Base-by-base conservation (phyloP, 2,113 vertebrate species). In the Corythaixoides concolor region DNA sequence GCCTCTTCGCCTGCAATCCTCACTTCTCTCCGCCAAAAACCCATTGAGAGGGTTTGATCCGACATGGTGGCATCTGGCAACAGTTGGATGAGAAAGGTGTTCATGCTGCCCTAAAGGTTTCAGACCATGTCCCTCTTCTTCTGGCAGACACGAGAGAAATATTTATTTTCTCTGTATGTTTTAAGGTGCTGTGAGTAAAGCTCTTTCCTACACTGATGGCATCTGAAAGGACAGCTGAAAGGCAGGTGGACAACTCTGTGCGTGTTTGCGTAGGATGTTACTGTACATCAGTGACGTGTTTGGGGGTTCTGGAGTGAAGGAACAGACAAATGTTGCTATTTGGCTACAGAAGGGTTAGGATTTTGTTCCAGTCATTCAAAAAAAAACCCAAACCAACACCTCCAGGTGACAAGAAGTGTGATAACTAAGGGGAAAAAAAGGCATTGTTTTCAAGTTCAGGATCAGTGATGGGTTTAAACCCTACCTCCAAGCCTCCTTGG, bases 341-440 rank as follows among this genome's bases (percentile, higher is more conserved):
- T 80, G 60, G 37, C 43, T 87, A 9, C 32, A 35, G 37, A 81
- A 66, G 7, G 7, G 11, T 52, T 59, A 63, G 28, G 9, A 17
- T 78, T 93, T 82, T 85, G 21, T 53, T 92, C 28, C 24, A 78
- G 41, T 63, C 22, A n/a, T 88, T 74, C 2, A 19, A 84, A 76
- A 84, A 76, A 85, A 50, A 37, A 20, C 5, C 15, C 45, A 41
- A 41, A 12, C 41, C 23, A 14, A 50, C 50, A 66, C 20, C 23
- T 66, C 8, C 10, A 14, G 0, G 0, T 33, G 77, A 63, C 23
- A 74, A 74, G 45, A 53, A 43, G 6, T 2, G 1, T 52, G 52
- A 18, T 52, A 77, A 59, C 6, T 56, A 87, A 77, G 37, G 17
- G 52, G 1, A 37, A 52, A 28, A 70, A 88, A 84, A 6, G 28